These are phyloP conservation scores for Naso thynnoides DNA, from an alignment of 2,797 vertebrate species.

Conservation along the genomic window DNA sequence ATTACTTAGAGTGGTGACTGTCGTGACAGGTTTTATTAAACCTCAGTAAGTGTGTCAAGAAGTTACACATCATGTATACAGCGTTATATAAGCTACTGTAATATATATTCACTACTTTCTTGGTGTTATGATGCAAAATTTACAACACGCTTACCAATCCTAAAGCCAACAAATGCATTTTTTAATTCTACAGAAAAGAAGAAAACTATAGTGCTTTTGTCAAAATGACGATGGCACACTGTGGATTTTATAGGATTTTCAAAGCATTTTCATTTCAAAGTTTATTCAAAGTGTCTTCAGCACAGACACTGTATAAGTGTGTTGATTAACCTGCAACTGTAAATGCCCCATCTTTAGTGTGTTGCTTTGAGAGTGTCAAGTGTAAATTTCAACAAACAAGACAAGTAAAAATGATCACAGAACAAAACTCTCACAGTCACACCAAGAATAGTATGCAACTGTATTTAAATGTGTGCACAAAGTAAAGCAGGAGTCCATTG, in stretches of 20 bases:
- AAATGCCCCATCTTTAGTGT: not conserved
- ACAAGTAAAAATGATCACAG: conserved; percentile 3
- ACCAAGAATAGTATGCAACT: not conserved
- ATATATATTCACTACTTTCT: not conserved
- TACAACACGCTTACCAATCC: conserved; percentile 6
- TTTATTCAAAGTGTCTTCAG: not conserved
- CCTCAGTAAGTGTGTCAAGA: conserved; percentile 18
- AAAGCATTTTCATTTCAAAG: not conserved
- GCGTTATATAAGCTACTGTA: not conserved
- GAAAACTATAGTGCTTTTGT: conserved; percentile 3
- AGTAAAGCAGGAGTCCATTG: not conserved
- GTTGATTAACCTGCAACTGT: not conserved
- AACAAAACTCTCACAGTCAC: conserved; percentile 26
- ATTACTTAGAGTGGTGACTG: conserved; percentile 26
- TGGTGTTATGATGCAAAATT: conserved; percentile 1
- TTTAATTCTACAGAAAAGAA: not conserved
- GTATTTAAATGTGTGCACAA: conserved; percentile 15
- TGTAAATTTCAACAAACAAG: not conserved
- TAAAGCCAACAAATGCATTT: not conserved
- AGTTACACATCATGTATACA: not conserved
- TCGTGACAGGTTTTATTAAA: conserved; percentile 39
- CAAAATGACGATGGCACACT: conserved; percentile 59
- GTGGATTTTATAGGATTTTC: conserved; percentile 19
- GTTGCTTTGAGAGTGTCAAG: not conserved
- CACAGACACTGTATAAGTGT: not conserved